These are phyloP conservation scores for Hemicordylus capensis DNA, from an alignment of 2,113 vertebrate species.

Conservation along the genomic window DNA sequence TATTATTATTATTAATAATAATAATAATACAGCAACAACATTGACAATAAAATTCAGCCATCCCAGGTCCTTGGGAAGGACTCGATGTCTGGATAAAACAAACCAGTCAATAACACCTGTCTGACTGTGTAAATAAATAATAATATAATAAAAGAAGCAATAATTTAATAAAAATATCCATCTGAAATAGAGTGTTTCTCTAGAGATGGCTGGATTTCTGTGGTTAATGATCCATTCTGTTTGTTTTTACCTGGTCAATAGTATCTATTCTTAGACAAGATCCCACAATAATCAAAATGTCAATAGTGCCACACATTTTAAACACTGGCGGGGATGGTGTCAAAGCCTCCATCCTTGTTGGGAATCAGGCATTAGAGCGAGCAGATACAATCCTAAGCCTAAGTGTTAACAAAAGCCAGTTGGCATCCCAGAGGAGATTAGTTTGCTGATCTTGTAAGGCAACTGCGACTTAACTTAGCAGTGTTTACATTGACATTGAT, in stretches of 20 bases:
- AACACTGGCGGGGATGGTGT: conserved; percentile 25
- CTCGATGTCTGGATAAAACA: no score
- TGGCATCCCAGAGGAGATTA: conserved; percentile 84
- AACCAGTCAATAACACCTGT: no score
- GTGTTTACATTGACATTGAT: conserved; percentile 85
- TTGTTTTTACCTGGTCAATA: conserved; percentile 41
- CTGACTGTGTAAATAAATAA: no score
- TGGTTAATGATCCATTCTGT: conserved; percentile 9
- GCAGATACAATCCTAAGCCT: conserved; percentile 61
- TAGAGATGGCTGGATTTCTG: conserved; percentile 19
- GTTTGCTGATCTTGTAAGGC: conserved; percentile 81
- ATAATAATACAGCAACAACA: no score
- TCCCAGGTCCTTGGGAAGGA: no score
- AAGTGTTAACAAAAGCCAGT: conserved; percentile 74
- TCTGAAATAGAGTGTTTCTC: neutral
- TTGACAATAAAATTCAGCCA: no score
- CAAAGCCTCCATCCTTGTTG: conserved; percentile 40
- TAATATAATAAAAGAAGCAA: neutral
- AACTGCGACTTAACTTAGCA: conserved; percentile 76
- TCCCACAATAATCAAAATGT: conserved; percentile 18
- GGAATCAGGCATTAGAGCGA: conserved; percentile 41
- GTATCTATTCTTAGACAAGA: conserved; percentile 19
- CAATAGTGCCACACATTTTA: conserved; percentile 26
- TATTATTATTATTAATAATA: no score
- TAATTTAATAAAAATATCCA: conserved; percentile 12